Base-by-base conservation (phyloP, 1,140 invertebrate genomes). In the Piezodorus guildinii region DNA sequence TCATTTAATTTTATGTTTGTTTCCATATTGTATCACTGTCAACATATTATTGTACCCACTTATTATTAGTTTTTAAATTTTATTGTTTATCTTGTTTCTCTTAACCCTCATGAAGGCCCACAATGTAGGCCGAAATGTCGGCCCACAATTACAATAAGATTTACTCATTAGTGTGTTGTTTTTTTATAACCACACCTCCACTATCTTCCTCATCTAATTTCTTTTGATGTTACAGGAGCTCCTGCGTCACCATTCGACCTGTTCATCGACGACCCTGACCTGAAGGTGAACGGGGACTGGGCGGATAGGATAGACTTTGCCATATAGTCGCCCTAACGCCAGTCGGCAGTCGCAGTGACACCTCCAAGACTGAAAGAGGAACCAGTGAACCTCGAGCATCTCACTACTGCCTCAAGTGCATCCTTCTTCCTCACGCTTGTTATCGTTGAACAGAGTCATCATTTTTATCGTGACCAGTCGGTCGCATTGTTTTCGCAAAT, bases 261-360 rank as follows among this genome's bases (percentile, higher is more conserved):
- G 19, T 87, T 86, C 73, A 83, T 80, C 68, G 84, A 86, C 59
- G 86, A 87, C 62, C 72, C 77, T 0, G 83, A 85, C 54, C 84
- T 85, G 67, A 81, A 81, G 19, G 73, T 74, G 2, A 21, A 73
- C 72, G 3, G 71, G 71, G 46, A 68, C 73, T 19, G 66, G 76
- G n/a, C 84, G 82, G 83, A 84, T 69, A 81, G 81, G 70, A 75
- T 81, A 45, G 82, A 85, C 69, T 84, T 81, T 69, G 80, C 82
- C 39, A 79, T 81, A 69, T 84, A 81, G 52, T 56, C 51, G 19
- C 3, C 23, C 23, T 56, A 25, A 4, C 12, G 52, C 23, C 27
- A 15, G 21, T 6, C 21, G 17, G 17, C 17, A 3, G 3, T 12
- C 51, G n/a, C 4, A 46, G 45, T 6, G 45, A 46, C n/a, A 49